These are phyloP conservation scores for Aurelia sp. DNA, from an alignment of 30 jellyfish, hydroid and myxozoan genomes.

Conservation along the genomic window DNA sequence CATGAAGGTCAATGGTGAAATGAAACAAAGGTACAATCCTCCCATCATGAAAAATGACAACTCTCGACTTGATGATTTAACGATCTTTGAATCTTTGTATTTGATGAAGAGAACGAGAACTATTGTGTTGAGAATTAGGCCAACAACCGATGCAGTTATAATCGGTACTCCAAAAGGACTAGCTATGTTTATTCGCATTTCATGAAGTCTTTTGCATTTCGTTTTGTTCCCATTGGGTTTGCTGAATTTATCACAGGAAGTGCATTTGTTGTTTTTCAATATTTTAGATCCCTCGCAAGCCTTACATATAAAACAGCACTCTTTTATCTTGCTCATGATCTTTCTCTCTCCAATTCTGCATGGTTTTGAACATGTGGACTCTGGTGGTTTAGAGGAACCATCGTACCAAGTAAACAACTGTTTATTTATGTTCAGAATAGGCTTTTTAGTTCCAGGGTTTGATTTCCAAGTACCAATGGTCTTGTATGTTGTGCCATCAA, in stretches of 20 bases:
- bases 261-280: constrained; percentile 39
- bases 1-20: constrained; percentile 62
- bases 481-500: constrained; percentile 3
- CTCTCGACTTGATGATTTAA: constrained; percentile 73
- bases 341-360: constrained; percentile 34
- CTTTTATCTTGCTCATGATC: constrained; percentile 2
- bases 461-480: constrained; percentile 6
- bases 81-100: constrained; percentile 38
- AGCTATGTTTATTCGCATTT: neutral
- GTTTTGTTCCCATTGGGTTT: constrained; percentile 25
- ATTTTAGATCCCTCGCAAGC: constrained; percentile 25
- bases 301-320: constrained; percentile 62
- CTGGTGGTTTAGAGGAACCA: neutral
- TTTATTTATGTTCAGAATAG: neutral
- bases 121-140: constrained; percentile 20
- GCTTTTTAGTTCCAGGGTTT: neutral
- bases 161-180: constrained; percentile 1
- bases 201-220: constrained; percentile 15
- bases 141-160: constrained; percentile 27
- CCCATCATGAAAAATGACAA: constrained; percentile 52
- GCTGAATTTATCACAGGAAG: constrained; percentile 6
- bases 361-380: constrained; percentile 44
- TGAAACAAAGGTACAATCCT: constrained; percentile 55
- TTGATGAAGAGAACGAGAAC: constrained; percentile 40
- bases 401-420: constrained; percentile 11